Evolutionary conservation across 2,797 vertebrate species (phyloP), one percentile per base, ranked within the genome.

Genomic region (Acridotheres tristis): DNA sequence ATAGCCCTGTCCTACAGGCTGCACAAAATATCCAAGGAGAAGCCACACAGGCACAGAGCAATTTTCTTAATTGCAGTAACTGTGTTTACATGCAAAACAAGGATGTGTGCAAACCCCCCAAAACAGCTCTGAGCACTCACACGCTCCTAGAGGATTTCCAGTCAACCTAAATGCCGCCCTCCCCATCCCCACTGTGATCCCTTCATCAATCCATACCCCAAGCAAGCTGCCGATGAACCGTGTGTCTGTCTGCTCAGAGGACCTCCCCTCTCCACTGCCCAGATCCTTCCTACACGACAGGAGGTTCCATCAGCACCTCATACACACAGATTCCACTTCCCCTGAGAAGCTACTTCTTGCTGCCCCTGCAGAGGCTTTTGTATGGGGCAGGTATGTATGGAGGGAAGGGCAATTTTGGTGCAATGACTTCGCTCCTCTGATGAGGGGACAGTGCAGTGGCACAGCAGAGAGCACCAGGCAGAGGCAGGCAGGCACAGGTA

Each of bases 151-250:
- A 25, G 42, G 26, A n/a, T 7, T 65, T 45, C 59, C 73, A 75
- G 42, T 11, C 73, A 68, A 43, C 45, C 69, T 58, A 27, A 4
- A 5, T 9, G 62, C 38, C 47, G 32, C 21, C 26, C 9, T 65
- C 38, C 51, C 26, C 16, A 9, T 23, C 13, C 20, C 34, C 43
- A 26, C 32, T 1, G 4, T 1, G 0, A 30, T 42, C 36, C 45
- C 45, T 53, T 62, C 36, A 34, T 2, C 47, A 17, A 18, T 8
- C 13, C 48, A 10, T 5, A 34, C 9, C 16, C 47, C 74, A 54
- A 23, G 53, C 1, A 2, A 74, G 42, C 48, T 66, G 51, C 6
- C 0, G 0, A 19, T 6, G 38, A 79, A 15, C 50, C 0, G 0
- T 6, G 22, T 17, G 15, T 13, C 32, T 11, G 18, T 17, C 65